Evolutionary conservation across 1,140 invertebrate species (phyloP), one percentile per base, ranked within the genome.

Genomic region (Zaprionus taronus): DNA sequence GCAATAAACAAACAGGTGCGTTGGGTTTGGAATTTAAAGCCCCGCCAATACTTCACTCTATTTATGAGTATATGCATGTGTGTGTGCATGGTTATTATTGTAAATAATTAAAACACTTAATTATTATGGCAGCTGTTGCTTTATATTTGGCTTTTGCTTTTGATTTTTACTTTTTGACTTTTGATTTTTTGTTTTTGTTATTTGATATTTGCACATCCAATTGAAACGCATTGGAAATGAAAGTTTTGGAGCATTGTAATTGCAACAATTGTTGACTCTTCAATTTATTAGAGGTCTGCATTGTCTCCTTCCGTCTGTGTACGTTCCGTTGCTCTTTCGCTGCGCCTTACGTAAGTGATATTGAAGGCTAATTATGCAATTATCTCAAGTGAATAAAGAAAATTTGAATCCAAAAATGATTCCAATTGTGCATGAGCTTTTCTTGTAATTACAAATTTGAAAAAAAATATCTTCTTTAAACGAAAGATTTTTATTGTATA

Each of bases 321-420:
- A 24, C 11, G 36, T 60, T 12, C 64, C 41, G 62, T 53, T 73
- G 57, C 80, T 82, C 78, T 77, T 83, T 80, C 68, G 57, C 64
- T 68, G 56, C 65, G 71, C 65, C 63, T 85, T 87, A 87, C 80
- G 80, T 83, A 85, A 85, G 79, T 85, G 83, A 86, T 83, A 85
- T 82, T 85, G 79, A 79, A 76, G 71, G 64, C 83, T 82, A 86
- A 85, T 83, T 87, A 80, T 87, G 83, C 83, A 86, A 85, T 86
- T 86, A 85, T 14, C 69, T 82, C 51, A 41, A 49, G 11, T 57
- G 53, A 75, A 67, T 24, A 22, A 60, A 61, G 47, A 31, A 44
- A 72, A 66, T 72, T 38, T n/a, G 12, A 22, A 22, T 22, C 9
- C 7, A 14, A 41, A 41, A 60, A 22, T 11, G 2, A 3, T 6